phyloP scores from a whole-genome alignment of 2,113 vertebrate species.

The Romanogobio albipinnatus region DNA sequence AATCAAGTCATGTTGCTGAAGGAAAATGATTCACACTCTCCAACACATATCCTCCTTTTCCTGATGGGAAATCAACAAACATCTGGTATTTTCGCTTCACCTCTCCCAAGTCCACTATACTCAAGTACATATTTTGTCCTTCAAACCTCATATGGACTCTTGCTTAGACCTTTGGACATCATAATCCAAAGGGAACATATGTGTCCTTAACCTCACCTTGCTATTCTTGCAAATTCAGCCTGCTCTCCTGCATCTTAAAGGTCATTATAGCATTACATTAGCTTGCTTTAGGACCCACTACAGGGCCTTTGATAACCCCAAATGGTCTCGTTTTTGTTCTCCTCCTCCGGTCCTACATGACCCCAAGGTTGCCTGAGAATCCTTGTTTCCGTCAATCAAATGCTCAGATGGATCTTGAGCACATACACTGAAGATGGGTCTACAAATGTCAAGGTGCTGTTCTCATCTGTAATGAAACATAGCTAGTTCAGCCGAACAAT shows the following conservation, averaged over 20 bases:
- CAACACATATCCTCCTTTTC: not conserved
- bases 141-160: conserved; percentile 43
- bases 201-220: conserved; percentile 48
- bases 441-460: conserved; percentile 3
- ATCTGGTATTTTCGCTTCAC: conserved; percentile 40
- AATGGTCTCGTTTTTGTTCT: conserved; percentile 8
- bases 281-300: conserved; percentile 29
- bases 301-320: conserved; percentile 40
- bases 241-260: conserved; percentile 43
- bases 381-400: conserved; percentile 32
- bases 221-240: conserved; percentile 22
- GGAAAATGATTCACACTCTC: conserved; percentile 9
- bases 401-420: not conserved
- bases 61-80: conserved; percentile 32
- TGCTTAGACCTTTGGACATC: conserved; percentile 40
- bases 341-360: not conserved
- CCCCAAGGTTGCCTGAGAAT: conserved; percentile 25
- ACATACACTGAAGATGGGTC: not conserved
- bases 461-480: conserved; percentile 11
- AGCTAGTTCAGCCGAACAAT: not conserved
- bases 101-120: not conserved
- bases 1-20: conserved; percentile 16
- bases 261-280: conserved; percentile 44
- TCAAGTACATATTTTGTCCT: conserved; percentile 41
- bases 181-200: conserved; percentile 2